Conservation (phyloP, 2,797 vertebrate genomes). For the Coracias cyanogaster region DNA sequence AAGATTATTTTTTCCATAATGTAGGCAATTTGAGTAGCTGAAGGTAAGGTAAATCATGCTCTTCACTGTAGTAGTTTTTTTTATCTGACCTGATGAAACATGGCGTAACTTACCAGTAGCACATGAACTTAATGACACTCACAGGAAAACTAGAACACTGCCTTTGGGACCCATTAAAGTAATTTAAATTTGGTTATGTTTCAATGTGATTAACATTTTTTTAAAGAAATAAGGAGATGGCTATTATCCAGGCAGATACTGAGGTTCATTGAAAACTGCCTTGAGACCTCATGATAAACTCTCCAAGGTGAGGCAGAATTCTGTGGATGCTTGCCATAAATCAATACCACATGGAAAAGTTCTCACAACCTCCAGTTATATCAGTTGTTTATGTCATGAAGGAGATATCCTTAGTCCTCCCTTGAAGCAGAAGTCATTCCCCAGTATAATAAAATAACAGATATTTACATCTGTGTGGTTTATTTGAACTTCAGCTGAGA, state of each 20-base stretch:
- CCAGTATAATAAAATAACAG: neutral
- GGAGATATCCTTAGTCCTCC: neutral
- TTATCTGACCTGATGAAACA: slow-evolving; percentile 38
- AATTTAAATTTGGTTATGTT: slow-evolving; percentile 5
- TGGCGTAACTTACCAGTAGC: neutral
- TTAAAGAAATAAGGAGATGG: neutral
- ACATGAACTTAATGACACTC: neutral
- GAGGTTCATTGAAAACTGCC: neutral
- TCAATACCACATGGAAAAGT: neutral
- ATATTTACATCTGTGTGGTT: neutral
- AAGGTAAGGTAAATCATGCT: neutral
- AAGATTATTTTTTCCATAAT: neutral
- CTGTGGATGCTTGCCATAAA: neutral
- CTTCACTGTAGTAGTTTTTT: neutral
- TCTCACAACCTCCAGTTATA: neutral
- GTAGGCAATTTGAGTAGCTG: neutral
- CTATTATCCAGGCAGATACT: neutral
- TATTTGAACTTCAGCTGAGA: neutral
- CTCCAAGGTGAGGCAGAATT: neutral
- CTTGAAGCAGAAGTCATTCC: neutral
- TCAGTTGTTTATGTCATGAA: neutral
- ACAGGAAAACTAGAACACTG: neutral
- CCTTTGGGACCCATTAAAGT: slow-evolving; percentile 15
- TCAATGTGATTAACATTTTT: slow-evolving; percentile 14
- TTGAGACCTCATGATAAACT: neutral